Percentiles rank a stretch among this genome's conserved stretches.
phyloP scores from a whole-genome alignment of 2,113 vertebrate genomes.

The Tyrannus savana region DNA sequence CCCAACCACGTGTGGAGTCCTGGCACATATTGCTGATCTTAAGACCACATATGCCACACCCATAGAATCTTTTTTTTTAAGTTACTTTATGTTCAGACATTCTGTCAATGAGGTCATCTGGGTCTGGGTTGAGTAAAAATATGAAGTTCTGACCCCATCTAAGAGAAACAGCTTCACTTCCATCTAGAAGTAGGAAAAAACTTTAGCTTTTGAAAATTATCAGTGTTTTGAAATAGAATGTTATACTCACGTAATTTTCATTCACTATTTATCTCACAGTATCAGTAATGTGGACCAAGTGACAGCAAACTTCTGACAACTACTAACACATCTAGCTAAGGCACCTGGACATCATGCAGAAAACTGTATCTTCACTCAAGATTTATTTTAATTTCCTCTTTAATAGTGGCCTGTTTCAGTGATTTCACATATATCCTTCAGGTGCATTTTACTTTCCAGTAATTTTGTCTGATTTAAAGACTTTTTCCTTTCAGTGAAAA shows the following conservation, averaged over 20 bases:
- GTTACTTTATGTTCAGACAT: accelerated
- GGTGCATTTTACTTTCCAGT: neutral
- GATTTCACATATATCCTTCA: neutral
- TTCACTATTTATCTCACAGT: neutral
- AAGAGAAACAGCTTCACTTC: neutral
- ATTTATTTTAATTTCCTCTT: neutral
- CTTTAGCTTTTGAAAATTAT: neutral
- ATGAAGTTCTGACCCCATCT: neutral
- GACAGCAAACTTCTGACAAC: neutral
- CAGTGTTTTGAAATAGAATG: neutral
- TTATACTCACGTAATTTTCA: neutral
- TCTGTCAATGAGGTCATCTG: neutral
- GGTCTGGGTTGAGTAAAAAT: neutral
- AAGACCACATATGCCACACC: neutral
- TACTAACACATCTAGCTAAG: neutral
- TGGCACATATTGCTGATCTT: neutral
- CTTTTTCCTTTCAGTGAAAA: neutral
- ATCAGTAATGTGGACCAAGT: neutral
- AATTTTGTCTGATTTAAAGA: neutral
- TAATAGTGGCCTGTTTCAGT: neutral
- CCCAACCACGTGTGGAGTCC: neutral
- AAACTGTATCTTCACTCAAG: neutral
- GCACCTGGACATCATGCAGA: neutral
- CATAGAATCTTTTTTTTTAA: neutral
- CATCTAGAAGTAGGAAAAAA: neutral